Conservation (phyloP, 1,140 invertebrate genomes). For the Zaprionus taronus region DNA sequence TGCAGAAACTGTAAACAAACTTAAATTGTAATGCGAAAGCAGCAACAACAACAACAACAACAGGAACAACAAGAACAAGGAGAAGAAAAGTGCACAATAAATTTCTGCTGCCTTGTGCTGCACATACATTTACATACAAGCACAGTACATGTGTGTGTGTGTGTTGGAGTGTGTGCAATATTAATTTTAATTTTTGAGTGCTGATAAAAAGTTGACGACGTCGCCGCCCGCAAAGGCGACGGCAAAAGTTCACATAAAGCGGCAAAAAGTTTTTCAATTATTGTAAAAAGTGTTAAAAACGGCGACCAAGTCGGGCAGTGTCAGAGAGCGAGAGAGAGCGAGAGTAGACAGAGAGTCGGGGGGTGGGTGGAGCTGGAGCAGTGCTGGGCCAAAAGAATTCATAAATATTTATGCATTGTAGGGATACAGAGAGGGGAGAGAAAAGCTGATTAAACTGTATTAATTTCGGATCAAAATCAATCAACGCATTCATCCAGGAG, state of each 20-base stretch:
- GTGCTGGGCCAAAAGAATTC: constrained; percentile 36
- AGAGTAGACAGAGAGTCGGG: neutral
- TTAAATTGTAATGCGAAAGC: constrained; percentile 34
- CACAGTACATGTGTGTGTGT: neutral
- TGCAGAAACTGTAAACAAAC: constrained; percentile 36
- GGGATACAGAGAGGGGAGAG: constrained; percentile 13
- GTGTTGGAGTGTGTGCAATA: constrained; percentile 45
- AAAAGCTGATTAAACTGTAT: constrained; percentile 25
- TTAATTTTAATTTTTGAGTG: constrained; percentile 75
- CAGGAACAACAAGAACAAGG: neutral
- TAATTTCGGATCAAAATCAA: constrained; percentile 10
- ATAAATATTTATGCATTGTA: constrained; percentile 53
- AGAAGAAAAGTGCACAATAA: constrained; percentile 25
- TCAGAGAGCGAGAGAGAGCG: neutral
- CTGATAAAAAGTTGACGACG: constrained; percentile 62
- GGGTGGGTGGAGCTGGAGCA: neutral
- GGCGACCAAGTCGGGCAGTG: constrained; percentile 7
- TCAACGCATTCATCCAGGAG: neutral
- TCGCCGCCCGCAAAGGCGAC: constrained; percentile 40
- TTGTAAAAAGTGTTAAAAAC: constrained; percentile 80
- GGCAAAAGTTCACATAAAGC: constrained; percentile 76
- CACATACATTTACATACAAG: neutral
- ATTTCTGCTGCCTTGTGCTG: neutral
- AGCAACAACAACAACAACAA: neutral
- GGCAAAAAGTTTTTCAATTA: constrained; percentile 80